Evolutionary conservation across 2,888 invertebrate species (phyloP), one percentile per base, ranked within the genome.

Genomic region (Ormyrus labotus): DNA sequence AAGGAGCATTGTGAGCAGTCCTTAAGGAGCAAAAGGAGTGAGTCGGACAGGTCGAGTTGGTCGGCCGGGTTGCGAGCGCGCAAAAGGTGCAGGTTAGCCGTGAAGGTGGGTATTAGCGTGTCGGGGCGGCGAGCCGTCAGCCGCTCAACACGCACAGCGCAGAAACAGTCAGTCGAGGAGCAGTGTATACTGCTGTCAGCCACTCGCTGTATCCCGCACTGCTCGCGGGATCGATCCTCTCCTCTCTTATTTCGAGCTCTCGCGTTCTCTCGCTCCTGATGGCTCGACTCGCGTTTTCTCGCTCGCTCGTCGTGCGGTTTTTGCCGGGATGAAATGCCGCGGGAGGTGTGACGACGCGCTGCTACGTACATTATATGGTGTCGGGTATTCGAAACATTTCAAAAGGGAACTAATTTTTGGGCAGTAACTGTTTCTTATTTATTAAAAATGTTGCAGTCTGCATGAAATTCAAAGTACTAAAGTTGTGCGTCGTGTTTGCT

Each of bases 41-140:
- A 61, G 68, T 34, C 34, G 34, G 34, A 34, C 34, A 68, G 11
- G 50, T 9, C 55, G 51, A 11, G 53, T 4, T 34, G 34, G 34
- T 34, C 13, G n/a, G 51, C n/a, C 68, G 50, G 61, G 10, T 60
- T 63, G 65, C 34, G 34, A 63, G 65, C 47, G 67, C 48, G 58
- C 58, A 50, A 69, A 73, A 74, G 63, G 55, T 58, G 50, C 53
- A 13, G 65, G 67, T 72, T 55, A 73, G 8, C 51, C 58, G 53
- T 10, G 81, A 81, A 89, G 89, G 87, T 89, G 87, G 89, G 89
- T 90, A 90, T 90, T 90, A 90, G 88, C 86, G 87, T 89, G 90
- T 90, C 90, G 88, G 85, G 85, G 83, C 11, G 48, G 7, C 47
- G 34, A 10, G 48, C 51, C 45, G 61, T 34, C 34, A 34, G 50